A percentile compares a stretch with the other conserved stretches of the same genome.
These are phyloP conservation scores for Semicossyphus pulcher DNA, from an alignment of 2,113 vertebrate species.

Conservation along the genomic window DNA sequence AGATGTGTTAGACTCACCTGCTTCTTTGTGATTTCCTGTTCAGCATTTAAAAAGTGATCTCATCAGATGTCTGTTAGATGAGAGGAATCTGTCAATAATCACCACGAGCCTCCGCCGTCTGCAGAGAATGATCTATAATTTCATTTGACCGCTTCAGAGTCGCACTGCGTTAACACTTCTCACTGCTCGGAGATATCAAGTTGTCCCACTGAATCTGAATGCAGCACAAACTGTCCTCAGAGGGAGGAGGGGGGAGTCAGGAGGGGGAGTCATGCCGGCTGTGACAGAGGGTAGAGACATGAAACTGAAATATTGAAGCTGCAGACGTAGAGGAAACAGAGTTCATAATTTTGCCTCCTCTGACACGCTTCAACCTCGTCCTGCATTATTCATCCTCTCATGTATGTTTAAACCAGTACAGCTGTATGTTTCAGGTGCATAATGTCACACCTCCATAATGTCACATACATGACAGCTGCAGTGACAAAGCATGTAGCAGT, in stretches of 20 bases:
- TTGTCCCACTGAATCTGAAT: slow-evolving; percentile 53
- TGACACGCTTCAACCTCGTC: slow-evolving; percentile 1
- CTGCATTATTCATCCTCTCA: background rate
- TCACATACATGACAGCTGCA: slow-evolving; percentile 13
- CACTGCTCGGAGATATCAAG: slow-evolving; percentile 40
- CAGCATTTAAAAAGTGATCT: background rate
- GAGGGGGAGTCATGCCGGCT: slow-evolving; percentile 25
- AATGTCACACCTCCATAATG: slow-evolving; percentile 1
- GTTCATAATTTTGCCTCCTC: background rate
- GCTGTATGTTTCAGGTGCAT: background rate
- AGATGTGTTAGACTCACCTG: background rate
- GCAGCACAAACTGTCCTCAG: slow-evolving; percentile 47
- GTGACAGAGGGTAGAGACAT: slow-evolving; percentile 19
- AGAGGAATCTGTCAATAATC: slow-evolving; percentile 19
- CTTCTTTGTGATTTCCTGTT: background rate
- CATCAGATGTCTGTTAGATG: slow-evolving; percentile 11
- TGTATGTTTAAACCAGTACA: slow-evolving; percentile 1
- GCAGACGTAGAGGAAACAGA: background rate
- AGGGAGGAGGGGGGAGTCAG: slow-evolving; percentile 5
- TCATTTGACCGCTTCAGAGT: slow-evolving; percentile 13
- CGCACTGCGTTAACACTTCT: slow-evolving; percentile 46
- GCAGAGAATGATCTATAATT: slow-evolving; percentile 43
- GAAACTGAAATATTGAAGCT: slow-evolving; percentile 12
- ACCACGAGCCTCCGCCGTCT: slow-evolving; percentile 16
- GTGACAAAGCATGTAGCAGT: background rate